A percentile compares a stretch with the other conserved stretches of the same genome.
Conservation (phyloP, 2,797 vertebrate species). For the Phrynocephalus vlangalii region DNA sequence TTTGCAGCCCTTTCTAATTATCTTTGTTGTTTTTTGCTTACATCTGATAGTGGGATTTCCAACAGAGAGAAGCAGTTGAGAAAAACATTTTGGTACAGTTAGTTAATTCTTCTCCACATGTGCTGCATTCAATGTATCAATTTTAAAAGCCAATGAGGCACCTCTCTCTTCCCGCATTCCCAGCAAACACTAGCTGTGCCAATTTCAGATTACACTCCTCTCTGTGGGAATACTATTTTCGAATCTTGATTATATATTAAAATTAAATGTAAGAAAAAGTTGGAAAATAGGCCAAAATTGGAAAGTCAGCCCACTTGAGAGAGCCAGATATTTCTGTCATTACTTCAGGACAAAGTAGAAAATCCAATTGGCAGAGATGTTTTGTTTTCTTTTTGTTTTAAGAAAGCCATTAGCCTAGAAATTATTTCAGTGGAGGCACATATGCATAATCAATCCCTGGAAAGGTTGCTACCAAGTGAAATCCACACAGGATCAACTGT, state of each 20-base stretch:
- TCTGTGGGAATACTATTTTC: constrained; percentile 69
- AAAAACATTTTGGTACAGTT: constrained; percentile 80
- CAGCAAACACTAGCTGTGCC: constrained; percentile 69
- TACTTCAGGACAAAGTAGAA: constrained; percentile 5
- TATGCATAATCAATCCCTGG: constrained; percentile 45
- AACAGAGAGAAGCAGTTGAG: constrained; percentile 77
- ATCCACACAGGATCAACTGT: neutral
- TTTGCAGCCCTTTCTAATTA: constrained; percentile 72
- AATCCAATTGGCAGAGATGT: constrained; percentile 8
- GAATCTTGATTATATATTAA: constrained; percentile 74
- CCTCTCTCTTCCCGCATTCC: constrained; percentile 63
- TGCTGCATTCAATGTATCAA: constrained; percentile 75
- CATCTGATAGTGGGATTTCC: constrained; percentile 72
- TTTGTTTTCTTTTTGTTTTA: constrained; percentile 8
- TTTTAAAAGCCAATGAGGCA: constrained; percentile 81
- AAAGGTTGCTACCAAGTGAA: constrained; percentile 35
- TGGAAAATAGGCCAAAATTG: constrained; percentile 49
- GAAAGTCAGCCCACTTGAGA: constrained; percentile 26
- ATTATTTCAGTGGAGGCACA: constrained; percentile 10
- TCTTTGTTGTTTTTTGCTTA: constrained; percentile 70
- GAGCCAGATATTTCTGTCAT: constrained; percentile 31
- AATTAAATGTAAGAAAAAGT: constrained; percentile 70
- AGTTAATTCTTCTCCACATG: constrained; percentile 83
- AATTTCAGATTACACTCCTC: constrained; percentile 70
- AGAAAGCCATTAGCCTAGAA: constrained; percentile 18